phyloP scores from a whole-genome alignment of 2,888 invertebrate genomes.

The Stenchaetothrips biformis region DNA sequence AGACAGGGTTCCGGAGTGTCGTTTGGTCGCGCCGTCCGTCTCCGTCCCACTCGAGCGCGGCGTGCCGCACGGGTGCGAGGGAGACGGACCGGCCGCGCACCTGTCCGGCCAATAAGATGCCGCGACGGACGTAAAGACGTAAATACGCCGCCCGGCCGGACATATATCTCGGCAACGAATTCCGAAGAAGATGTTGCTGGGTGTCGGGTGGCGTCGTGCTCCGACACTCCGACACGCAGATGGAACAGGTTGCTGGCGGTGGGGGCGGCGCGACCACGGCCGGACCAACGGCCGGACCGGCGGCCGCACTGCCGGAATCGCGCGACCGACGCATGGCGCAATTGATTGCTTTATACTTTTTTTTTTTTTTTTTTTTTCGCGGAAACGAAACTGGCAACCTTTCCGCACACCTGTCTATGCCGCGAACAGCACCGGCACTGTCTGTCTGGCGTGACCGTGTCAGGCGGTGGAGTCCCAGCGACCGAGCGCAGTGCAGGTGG shows the following conservation, averaged over 20 bases:
- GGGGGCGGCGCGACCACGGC: background rate
- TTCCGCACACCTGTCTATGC: too few relatives aligned
- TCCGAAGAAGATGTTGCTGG: constrained; percentile 17
- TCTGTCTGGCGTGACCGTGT: too few relatives aligned
- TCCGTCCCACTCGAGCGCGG: background rate
- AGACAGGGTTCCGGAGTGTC: too few relatives aligned
- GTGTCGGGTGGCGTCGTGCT: constrained; percentile 9
- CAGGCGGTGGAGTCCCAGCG: too few relatives aligned
- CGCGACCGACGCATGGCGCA: too few relatives aligned
- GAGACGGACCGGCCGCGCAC: background rate
- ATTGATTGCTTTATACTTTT: too few relatives aligned
- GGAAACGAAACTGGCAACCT: too few relatives aligned
- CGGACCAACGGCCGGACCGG: too few relatives aligned
- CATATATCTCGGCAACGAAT: constrained; percentile 22
- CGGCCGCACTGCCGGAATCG: too few relatives aligned
- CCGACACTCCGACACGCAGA: background rate
- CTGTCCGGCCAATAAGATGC: constrained; percentile 14
- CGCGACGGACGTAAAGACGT: background rate
- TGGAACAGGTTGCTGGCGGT: constrained; percentile 4
- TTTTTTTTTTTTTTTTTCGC: too few relatives aligned
- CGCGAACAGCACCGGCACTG: too few relatives aligned
- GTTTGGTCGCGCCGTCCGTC: background rate
- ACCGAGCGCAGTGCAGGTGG: too few relatives aligned
- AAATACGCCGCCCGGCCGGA: background rate
- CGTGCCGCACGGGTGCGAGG: background rate